Evolutionary conservation across 2,797 vertebrate genomes (phyloP).

Genomic region (Protonibea diacanthus): DNA sequence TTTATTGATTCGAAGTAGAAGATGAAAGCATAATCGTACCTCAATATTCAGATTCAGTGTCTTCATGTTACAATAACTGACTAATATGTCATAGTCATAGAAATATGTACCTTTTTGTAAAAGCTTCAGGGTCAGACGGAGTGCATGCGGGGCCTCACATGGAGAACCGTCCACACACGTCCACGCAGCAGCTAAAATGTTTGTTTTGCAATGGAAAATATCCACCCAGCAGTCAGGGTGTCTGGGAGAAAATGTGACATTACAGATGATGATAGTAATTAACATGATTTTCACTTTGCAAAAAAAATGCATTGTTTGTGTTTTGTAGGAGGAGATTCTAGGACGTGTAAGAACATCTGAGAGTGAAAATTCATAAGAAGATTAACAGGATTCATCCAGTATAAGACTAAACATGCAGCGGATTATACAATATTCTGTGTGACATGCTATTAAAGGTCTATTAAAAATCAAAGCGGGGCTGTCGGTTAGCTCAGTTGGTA

Average conservation of each 20-base stretch:
- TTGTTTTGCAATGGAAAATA: conserved; percentile 33
- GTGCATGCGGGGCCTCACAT: neutral
- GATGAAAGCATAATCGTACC: too few species aligned
- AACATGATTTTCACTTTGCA: conserved; percentile 36
- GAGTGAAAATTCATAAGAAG: neutral
- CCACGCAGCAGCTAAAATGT: conserved; percentile 16
- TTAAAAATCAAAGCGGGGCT: conserved; percentile 2
- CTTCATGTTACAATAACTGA: too few species aligned
- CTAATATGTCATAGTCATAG: too few species aligned
- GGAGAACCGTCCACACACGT: neutral
- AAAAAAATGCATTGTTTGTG: conserved; percentile 27
- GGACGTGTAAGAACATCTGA: conserved; percentile 9
- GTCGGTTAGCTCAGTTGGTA: too few species aligned
- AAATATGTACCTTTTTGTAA: too few species aligned
- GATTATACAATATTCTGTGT: neutral
- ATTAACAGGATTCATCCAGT: neutral
- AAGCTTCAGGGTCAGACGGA: neutral
- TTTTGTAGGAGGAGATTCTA: conserved; percentile 22
- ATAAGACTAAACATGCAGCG: neutral
- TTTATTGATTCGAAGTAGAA: too few species aligned
- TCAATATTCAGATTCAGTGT: too few species aligned
- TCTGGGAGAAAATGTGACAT: conserved; percentile 34
- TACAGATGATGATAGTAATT: conserved; percentile 52
- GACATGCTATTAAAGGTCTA: conserved; percentile 2
- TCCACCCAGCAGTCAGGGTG: conserved; percentile 36